phyloP scores from a whole-genome alignment of 1,140 invertebrate species.

The Tigriopus japonicus region DNA sequence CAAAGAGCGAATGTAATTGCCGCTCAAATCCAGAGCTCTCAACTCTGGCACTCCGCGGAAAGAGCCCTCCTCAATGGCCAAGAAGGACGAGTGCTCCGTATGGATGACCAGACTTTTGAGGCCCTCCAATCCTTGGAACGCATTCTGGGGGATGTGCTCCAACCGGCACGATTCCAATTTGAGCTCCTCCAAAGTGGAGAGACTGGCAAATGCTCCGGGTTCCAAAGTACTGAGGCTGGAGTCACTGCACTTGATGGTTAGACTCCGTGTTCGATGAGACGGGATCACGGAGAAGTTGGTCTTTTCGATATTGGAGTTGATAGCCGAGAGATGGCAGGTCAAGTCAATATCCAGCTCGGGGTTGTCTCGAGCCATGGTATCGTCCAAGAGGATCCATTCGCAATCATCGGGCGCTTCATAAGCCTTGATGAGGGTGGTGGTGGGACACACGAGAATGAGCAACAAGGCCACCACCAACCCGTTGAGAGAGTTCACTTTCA shows the following conservation, averaged over 20 bases:
- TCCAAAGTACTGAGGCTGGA: slow-evolving; percentile 46
- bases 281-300: slow-evolving; percentile 70
- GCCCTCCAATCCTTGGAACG: slow-evolving; percentile 42
- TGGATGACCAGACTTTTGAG: slow-evolving; percentile 44
- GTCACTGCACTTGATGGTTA: slow-evolving; percentile 55
- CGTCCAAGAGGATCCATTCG: neutral
- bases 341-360: slow-evolving; percentile 24
- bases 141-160: slow-evolving; percentile 43
- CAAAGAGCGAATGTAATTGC: slow-evolving; percentile 42
- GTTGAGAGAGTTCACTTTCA: too few species aligned
- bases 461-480: too few species aligned
- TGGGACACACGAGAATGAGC: too few species aligned
- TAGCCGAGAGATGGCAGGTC: slow-evolving; percentile 52
- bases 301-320: slow-evolving; percentile 60
- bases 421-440: neutral
- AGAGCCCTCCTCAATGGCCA: slow-evolving; percentile 42
- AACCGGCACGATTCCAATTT: slow-evolving; percentile 58
- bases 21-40: slow-evolving; percentile 40
- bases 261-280: slow-evolving; percentile 31
- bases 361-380: neutral
- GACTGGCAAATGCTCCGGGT: slow-evolving; percentile 52
- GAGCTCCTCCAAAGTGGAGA: slow-evolving; percentile 44
- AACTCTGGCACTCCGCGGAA: slow-evolving; percentile 54
- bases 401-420: neutral
- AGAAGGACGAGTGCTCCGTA: slow-evolving; percentile 26